A percentile compares a stretch with the other conserved stretches of the same genome.
Evolutionary conservation across 2,797 vertebrate species (phyloP).

Genomic region (Delichon dasypus): DNA sequence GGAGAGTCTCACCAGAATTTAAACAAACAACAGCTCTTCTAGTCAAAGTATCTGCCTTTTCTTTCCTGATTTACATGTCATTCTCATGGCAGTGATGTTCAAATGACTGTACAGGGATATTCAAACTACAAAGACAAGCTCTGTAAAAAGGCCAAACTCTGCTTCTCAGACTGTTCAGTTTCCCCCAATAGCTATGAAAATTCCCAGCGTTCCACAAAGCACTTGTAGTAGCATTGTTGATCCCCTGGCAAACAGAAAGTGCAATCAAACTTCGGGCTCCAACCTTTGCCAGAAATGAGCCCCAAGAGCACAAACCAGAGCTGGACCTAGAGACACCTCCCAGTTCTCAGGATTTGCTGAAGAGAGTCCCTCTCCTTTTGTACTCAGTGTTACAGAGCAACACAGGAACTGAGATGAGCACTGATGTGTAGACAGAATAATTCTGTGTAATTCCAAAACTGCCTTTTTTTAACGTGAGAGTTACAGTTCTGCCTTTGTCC

Average conservation of each 20-base stretch:
- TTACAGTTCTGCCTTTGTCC: neutral
- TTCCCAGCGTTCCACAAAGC: neutral
- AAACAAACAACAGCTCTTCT: constrained; percentile 50
- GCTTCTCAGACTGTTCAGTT: neutral
- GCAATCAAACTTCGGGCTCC: neutral
- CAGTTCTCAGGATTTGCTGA: neutral
- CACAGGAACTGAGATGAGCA: neutral
- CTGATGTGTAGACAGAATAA: neutral
- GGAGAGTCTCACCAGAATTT: constrained; percentile 16
- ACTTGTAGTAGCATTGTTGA: neutral
- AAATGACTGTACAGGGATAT: constrained; percentile 38
- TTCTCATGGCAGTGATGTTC: constrained; percentile 35
- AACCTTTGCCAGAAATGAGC: constrained; percentile 33
- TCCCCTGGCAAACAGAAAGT: neutral
- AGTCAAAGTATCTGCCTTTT: neutral
- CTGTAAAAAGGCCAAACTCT: constrained; percentile 21
- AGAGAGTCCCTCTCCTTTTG: neutral
- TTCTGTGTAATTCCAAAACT: neutral
- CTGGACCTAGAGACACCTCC: constrained; percentile 14
- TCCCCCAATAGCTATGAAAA: neutral
- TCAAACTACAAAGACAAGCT: constrained; percentile 49
- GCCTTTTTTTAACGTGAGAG: neutral
- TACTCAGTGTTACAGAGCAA: neutral
- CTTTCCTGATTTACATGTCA: constrained; percentile 38
- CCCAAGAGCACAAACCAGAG: neutral